A percentile compares a stretch with the other conserved stretches of the same genome.
Evolutionary conservation across 2,113 vertebrate species (phyloP).

Genomic region (Trogon melanurus): DNA sequence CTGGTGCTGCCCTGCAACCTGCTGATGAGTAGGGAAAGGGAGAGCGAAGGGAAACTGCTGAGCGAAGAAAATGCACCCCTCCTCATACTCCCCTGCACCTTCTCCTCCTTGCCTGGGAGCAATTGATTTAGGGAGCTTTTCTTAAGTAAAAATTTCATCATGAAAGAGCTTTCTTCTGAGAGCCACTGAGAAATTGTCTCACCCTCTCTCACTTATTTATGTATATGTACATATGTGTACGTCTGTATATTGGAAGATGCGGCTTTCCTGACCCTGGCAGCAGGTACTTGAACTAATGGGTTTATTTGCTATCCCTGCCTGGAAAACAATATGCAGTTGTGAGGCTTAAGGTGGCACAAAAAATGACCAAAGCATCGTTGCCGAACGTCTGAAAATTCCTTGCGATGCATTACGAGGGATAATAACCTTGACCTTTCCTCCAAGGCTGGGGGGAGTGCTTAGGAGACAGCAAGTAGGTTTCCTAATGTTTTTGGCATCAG

Average conservation of each 20-base stretch:
- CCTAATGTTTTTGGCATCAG: not conserved
- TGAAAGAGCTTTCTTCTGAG: conserved; percentile 43
- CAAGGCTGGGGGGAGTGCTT: not conserved
- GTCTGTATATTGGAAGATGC: not conserved
- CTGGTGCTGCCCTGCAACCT: not conserved
- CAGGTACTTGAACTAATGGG: not conserved
- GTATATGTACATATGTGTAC: not conserved
- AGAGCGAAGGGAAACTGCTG: conserved; percentile 47
- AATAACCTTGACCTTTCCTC: conserved; percentile 40
- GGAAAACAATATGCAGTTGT: not conserved
- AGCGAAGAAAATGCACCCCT: conserved; percentile 7
- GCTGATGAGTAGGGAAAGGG: not conserved
- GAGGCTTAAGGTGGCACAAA: not conserved
- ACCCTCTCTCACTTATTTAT: not conserved
- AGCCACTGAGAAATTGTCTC: conserved; percentile 15
- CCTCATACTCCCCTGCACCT: not conserved
- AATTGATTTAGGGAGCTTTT: conserved; percentile 66
- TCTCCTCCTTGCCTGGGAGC: not conserved
- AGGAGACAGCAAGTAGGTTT: conserved; percentile 2
- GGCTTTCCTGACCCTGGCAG: not conserved
- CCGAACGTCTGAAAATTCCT: not conserved
- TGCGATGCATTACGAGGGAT: not conserved
- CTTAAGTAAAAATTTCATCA: conserved; percentile 71
- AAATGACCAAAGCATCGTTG: not conserved
- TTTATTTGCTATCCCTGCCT: not conserved